Evolutionary conservation across 2,113 vertebrate species (phyloP), one percentile per base, ranked within the genome.

Genomic region (Bagarius yarrelli): DNA sequence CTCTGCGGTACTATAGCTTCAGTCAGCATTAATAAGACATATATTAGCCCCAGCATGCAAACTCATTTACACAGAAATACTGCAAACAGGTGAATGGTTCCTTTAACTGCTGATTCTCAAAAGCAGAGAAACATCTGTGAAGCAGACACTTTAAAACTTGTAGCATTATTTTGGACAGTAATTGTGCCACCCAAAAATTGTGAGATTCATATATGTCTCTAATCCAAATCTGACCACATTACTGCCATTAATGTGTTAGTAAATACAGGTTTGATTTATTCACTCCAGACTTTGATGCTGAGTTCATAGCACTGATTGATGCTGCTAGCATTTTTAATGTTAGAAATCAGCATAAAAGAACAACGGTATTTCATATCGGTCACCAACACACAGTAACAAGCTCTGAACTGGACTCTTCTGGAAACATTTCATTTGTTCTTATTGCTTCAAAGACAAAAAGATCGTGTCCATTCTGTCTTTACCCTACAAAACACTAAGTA

Each of bases 11-110:
- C 27, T 32, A 66, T 16, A 53, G 47, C 73, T 50, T 57, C 21
- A 44, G 70, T 76, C 34, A 60, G 44, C 53, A 82, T 55, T 79
- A 82, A 81, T 55, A 34, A 71, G 16, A 40, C 53, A 25, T 74
- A 40, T 16, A 72, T 67, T 59, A 40, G 72, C 59, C 27, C 32
- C 34, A 52, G 50, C 47, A 56, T 67, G n/a, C 56, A 81, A 76
- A 67, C 27, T 52, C 18, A 70, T 66, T 76, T 76, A 63, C 25
- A 81, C 34, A 15, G 40, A 23, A 40, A 64, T 73, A 82, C 25
- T 82, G 73, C 32, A 53, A 52, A 66, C 50, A 63, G 18, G 47
- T 76, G 27, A 70, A 50, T 1, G 9, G 25, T 34, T 44, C 36
- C 52, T 55, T 40, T 4, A 21, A 40, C 40, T n/a, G 16, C 2